Conservation (phyloP, 2,113 vertebrate species). For the Noctilio leporinus region DNA sequence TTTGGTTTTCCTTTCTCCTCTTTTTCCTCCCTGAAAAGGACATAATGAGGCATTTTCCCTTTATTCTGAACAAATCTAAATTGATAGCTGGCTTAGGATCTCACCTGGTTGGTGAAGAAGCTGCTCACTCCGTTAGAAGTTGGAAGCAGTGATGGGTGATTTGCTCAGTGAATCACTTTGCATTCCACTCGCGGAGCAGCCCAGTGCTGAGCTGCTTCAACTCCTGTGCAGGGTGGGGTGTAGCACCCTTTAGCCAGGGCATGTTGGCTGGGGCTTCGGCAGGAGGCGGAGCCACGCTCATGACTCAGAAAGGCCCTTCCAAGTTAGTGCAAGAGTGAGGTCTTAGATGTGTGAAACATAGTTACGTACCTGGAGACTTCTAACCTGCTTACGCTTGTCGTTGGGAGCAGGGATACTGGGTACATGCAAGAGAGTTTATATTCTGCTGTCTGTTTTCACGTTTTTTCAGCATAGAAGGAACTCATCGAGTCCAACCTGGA, state of each 20-base stretch:
- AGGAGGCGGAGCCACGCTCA: not conserved
- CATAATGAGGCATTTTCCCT: conserved; percentile 33
- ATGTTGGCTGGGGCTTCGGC: not conserved
- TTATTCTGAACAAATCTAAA: conserved; percentile 32
- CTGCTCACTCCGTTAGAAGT: conserved; percentile 5
- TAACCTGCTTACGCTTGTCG: not conserved
- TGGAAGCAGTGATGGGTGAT: conserved; percentile 1
- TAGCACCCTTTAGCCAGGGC: not conserved
- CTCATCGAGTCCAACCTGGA: not conserved
- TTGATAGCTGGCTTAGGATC: conserved; percentile 6
- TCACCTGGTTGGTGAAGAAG: conserved; percentile 27
- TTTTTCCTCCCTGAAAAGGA: conserved; percentile 29
- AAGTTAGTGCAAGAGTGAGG: not conserved
- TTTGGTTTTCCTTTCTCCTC: not conserved
- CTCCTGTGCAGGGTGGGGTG: fast-evolving
- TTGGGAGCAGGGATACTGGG: not conserved
- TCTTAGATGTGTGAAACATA: not conserved
- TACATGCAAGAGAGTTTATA: not conserved
- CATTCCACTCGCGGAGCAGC: not conserved
- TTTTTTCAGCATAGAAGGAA: not conserved
- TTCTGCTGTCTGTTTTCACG: not conserved
- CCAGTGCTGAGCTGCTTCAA: not conserved
- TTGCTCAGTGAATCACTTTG: not conserved
- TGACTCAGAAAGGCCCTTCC: not conserved
- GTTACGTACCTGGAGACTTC: fast-evolving